Evolutionary conservation across 2,888 invertebrate species (phyloP).

Genomic region (Orchesella flavescens): DNA sequence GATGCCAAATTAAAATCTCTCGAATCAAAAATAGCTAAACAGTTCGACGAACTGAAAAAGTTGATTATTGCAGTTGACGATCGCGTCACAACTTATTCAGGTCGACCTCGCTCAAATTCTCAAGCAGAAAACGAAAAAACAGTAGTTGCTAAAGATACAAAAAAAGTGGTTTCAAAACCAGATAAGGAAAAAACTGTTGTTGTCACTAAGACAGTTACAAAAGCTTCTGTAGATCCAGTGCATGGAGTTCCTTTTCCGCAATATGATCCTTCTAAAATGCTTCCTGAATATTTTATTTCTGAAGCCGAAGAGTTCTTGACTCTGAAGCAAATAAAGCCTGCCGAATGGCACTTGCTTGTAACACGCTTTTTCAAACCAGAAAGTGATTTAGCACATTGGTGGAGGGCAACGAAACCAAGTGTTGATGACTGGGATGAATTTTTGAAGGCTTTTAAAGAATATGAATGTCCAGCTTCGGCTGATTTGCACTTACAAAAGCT

Average conservation of each 20-base stretch:
- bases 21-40: too few species aligned
- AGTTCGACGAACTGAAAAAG: too few species aligned
- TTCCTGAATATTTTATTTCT: not conserved
- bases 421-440: slow-evolving; percentile 1
- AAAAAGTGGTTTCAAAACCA: too few species aligned
- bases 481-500: not conserved
- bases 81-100: too few species aligned
- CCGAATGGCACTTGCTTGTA: slow-evolving; percentile 11
- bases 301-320: slow-evolving; percentile 36
- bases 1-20: too few species aligned
- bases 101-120: too few species aligned
- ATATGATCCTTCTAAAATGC: slow-evolving; percentile 7
- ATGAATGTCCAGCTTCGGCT: not conserved
- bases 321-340: slow-evolving; percentile 15
- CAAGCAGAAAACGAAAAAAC: too few species aligned
- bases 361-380: not conserved
- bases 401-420: not conserved
- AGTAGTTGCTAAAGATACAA: too few species aligned
- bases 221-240: too few species aligned
- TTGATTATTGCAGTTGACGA: too few species aligned
- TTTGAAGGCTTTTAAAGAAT: not conserved
- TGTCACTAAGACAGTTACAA: too few species aligned
- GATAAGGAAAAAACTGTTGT: not conserved
- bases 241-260: slow-evolving; percentile 17
- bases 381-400: slow-evolving; percentile 11